A percentile compares a stretch with the other conserved stretches of the same genome.
Evolutionary conservation across 1,140 invertebrate genomes (phyloP).

Genomic region (Tyrophagus putrescentiae): DNA sequence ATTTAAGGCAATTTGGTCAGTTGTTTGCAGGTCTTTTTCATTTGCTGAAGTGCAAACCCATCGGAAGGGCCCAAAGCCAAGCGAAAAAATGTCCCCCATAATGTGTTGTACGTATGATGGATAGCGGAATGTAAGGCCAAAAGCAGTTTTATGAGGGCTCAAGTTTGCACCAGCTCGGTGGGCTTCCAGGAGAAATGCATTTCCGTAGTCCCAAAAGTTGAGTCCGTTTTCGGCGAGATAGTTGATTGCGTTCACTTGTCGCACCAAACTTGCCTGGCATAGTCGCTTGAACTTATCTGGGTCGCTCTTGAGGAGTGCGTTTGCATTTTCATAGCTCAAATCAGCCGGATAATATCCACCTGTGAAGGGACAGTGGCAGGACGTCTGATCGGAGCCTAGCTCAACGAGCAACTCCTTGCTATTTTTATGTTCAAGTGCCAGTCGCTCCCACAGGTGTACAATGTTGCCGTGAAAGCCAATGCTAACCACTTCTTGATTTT

Average conservation of each 20-base stretch:
- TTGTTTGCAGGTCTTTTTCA: slow-evolving; percentile 40
- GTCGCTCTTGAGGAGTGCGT: slow-evolving; percentile 40
- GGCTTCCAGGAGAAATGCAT: slow-evolving; percentile 52
- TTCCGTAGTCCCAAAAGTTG: slow-evolving; percentile 54
- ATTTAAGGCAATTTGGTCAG: slow-evolving; percentile 43
- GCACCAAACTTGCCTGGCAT: slow-evolving; percentile 44
- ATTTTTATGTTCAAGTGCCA: slow-evolving; percentile 40
- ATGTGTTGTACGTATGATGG: slow-evolving; percentile 55
- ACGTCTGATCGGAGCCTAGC: slow-evolving; percentile 53
- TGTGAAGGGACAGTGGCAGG: slow-evolving; percentile 48
- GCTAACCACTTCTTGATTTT: slow-evolving; percentile 35
- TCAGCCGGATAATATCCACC: slow-evolving; percentile 52
- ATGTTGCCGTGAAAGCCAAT: slow-evolving; percentile 50
- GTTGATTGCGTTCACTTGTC: slow-evolving; percentile 49
- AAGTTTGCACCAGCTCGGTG: slow-evolving; percentile 38
- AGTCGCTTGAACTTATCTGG: slow-evolving; percentile 40
- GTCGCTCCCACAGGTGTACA: slow-evolving; percentile 46
- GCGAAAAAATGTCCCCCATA: slow-evolving; percentile 55
- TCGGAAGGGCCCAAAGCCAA: slow-evolving; percentile 56
- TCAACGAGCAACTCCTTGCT: slow-evolving; percentile 46
- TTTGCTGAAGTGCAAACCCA: slow-evolving; percentile 50
- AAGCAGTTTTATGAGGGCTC: slow-evolving; percentile 16
- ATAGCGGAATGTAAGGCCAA: slow-evolving; percentile 42
- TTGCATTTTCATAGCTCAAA: slow-evolving; percentile 33
- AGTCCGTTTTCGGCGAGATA: slow-evolving; percentile 42